Percentiles rank a stretch among this genome's conserved stretches.
Conservation (phyloP, 2,797 vertebrate species). For the Rachycentron canadum region DNA sequence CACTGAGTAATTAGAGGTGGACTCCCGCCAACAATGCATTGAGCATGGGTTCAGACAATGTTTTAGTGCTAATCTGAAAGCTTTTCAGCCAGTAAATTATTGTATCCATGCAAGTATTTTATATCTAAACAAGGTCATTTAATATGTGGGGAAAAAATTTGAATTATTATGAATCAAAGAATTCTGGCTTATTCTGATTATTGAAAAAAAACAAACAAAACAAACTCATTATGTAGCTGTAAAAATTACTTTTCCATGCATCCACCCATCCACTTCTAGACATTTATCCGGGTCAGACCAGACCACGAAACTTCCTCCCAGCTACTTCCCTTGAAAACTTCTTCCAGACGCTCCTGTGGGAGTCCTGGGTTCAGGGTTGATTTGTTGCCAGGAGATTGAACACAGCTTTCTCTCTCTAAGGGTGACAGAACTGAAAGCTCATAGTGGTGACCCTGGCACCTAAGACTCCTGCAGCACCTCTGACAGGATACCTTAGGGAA, state of each 20-base stretch:
- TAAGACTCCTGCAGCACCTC: constrained; percentile 50
- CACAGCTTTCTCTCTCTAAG: constrained; percentile 34
- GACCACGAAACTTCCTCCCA: constrained; percentile 21
- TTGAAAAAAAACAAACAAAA: constrained; percentile 5
- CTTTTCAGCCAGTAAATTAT: neutral
- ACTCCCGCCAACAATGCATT: constrained; percentile 21
- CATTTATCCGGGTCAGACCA: constrained; percentile 34
- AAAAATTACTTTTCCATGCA: constrained; percentile 41
- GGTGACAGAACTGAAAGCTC: constrained; percentile 46
- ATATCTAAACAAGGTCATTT: constrained; percentile 4
- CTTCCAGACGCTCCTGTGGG: constrained; percentile 43
- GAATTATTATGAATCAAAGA: constrained; percentile 19
- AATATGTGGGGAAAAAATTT: constrained; percentile 2
- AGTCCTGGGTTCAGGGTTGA: constrained; percentile 40
- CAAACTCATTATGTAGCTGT: constrained; percentile 24
- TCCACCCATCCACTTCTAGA: constrained; percentile 13
- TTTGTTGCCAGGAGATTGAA: constrained; percentile 40
- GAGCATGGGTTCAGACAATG: neutral
- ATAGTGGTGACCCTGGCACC: constrained; percentile 58
- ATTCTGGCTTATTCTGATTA: neutral
- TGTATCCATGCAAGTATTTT: constrained; percentile 10
- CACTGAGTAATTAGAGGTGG: constrained; percentile 59
- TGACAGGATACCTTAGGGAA: constrained; percentile 58
- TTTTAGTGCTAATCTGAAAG: constrained; percentile 23
- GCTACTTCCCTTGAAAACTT: constrained; percentile 45